A percentile compares a stretch with the other conserved stretches of the same genome.
These are phyloP conservation scores for Pegoplata infirma DNA, from an alignment of 2,888 invertebrate genomes.

Conservation along the genomic window DNA sequence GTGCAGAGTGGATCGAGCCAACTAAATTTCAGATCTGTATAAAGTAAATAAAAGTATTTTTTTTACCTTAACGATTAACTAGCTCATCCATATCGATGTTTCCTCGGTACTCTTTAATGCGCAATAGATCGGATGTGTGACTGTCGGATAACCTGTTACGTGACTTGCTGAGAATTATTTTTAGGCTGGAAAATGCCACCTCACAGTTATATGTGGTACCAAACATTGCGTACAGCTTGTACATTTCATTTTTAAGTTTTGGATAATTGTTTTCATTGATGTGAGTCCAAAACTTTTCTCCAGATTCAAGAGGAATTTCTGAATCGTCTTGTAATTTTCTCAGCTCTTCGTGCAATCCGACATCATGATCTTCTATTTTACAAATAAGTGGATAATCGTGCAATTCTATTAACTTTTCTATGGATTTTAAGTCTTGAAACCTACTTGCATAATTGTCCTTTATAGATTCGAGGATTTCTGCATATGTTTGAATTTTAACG, in stretches of 20 bases:
- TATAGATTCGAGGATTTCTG: slow-evolving; percentile 16
- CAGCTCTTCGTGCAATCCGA: not conserved
- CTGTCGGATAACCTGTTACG: slow-evolving; percentile 14
- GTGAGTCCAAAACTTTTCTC: slow-evolving; percentile 10
- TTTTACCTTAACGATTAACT: too few relatives aligned
- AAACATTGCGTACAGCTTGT: slow-evolving; percentile 15
- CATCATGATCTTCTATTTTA: slow-evolving; percentile 5
- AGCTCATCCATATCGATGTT: too few relatives aligned
- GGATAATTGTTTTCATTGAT: slow-evolving; percentile 15
- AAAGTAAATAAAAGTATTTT: too few relatives aligned
- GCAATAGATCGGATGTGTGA: slow-evolving; percentile 1
- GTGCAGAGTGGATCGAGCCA: too few relatives aligned
- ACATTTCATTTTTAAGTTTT: slow-evolving; percentile 23
- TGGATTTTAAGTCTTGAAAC: slow-evolving; percentile 13
- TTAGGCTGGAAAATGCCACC: slow-evolving; percentile 7
- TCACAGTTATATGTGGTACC: slow-evolving; percentile 19
- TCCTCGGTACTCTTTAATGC: slow-evolving; percentile 17
- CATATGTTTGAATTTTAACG: slow-evolving; percentile 20
- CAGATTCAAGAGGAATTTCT: slow-evolving; percentile 14
- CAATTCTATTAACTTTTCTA: slow-evolving; percentile 11
- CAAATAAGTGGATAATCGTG: slow-evolving; percentile 11
- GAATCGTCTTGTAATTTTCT: not conserved
- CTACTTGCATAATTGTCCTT: slow-evolving; percentile 5
- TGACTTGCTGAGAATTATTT: slow-evolving; percentile 2
- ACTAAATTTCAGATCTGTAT: too few relatives aligned